Conservation (phyloP, 2,888 invertebrate genomes). For the Mythimna vitellina region DNA sequence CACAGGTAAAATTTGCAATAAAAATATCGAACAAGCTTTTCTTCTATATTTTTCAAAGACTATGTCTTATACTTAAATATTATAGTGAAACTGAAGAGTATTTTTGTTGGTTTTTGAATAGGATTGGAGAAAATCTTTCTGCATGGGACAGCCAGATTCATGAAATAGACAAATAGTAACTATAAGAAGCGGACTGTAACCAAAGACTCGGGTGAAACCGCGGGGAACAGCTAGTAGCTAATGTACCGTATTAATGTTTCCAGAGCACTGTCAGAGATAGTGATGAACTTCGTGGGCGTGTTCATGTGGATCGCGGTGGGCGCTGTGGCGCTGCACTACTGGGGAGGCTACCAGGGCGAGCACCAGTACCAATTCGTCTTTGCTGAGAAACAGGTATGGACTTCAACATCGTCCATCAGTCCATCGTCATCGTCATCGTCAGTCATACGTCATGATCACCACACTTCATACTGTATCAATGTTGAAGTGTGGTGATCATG, state of each 20-base stretch:
- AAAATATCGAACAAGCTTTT: too few relatives aligned
- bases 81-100: too few relatives aligned
- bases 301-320: slow-evolving; percentile 96
- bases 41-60: background rate
- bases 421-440: too few relatives aligned
- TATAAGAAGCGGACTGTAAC: too few relatives aligned
- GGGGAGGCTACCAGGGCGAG: slow-evolving; percentile 96
- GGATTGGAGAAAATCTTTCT: too few relatives aligned
- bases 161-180: too few relatives aligned
- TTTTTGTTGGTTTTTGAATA: too few relatives aligned
- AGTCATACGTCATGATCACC: too few relatives aligned
- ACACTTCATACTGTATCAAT: too few relatives aligned
- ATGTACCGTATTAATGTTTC: slow-evolving; percentile 42
- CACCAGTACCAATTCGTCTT: slow-evolving; percentile 94
- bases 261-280: slow-evolving; percentile 94
- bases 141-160: too few relatives aligned
- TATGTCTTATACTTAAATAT: too few relatives aligned
- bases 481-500: background rate
- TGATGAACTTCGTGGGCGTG: slow-evolving; percentile 96
- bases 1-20: background rate
- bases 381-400: slow-evolving; percentile 92
- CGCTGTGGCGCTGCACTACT: slow-evolving; percentile 96
- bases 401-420: background rate
- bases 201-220: too few relatives aligned
- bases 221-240: background rate